Evolutionary conservation across 2,888 invertebrate genomes (phyloP).

Genomic region (Teleiodes luculella): DNA sequence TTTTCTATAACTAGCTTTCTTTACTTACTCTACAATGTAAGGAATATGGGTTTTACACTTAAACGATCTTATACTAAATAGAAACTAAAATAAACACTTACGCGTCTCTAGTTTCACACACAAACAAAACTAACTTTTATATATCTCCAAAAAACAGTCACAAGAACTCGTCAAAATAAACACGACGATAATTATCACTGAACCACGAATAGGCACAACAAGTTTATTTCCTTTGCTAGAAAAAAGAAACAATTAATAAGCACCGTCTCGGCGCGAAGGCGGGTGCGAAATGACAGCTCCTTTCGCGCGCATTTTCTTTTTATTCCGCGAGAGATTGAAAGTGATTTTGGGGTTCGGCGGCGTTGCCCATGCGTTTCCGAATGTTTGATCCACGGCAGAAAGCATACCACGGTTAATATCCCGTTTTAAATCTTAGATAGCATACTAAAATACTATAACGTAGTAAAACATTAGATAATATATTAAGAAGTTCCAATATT

Average conservation of each 20-base stretch:
- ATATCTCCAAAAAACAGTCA: not conserved
- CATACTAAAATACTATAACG: no score
- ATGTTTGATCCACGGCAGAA: no score
- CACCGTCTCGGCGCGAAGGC: slow-evolving; percentile 15
- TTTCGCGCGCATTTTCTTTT: slow-evolving; percentile 20
- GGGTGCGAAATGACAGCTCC: slow-evolving; percentile 15
- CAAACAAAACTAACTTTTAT: not conserved
- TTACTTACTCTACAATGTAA: no score
- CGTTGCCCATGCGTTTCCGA: no score
- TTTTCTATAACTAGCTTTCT: no score
- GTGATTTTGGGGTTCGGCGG: slow-evolving; percentile 9
- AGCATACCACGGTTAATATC: no score
- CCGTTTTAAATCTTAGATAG: no score
- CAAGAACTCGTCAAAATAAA: not conserved
- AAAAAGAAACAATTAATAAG: slow-evolving; percentile 1
- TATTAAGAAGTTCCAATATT: no score
- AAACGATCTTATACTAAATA: no score
- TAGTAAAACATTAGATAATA: no score
- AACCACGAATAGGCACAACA: not conserved
- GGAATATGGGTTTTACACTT: no score
- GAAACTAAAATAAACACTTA: not conserved
- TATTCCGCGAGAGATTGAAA: slow-evolving; percentile 13
- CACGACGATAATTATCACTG: not conserved
- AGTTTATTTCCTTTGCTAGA: not conserved
- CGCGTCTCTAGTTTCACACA: not conserved